Evolutionary conservation across 1,140 invertebrate species (phyloP).

Genomic region (Ceratina calcarata): DNA sequence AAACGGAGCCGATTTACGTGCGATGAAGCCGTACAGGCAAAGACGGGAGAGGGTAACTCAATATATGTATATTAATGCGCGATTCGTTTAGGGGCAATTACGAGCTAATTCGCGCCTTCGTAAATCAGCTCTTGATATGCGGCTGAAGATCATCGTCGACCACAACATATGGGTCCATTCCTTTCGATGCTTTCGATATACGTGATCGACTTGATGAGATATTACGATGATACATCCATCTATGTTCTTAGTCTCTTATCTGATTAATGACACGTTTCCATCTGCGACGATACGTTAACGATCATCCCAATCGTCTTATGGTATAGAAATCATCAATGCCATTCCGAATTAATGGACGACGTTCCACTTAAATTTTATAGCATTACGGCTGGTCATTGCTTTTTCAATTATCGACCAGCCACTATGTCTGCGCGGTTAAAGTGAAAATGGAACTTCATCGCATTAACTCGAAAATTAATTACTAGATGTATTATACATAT

Average conservation of each 20-base stretch:
- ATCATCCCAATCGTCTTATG: neutral
- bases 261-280: conserved; percentile 52
- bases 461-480: neutral
- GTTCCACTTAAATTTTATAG: conserved; percentile 15
- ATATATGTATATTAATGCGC: conserved; percentile 51
- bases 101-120: conserved; percentile 39
- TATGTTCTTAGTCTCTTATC: conserved; percentile 35
- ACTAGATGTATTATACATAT: neutral
- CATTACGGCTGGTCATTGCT: neutral
- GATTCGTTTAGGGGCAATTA: conserved; percentile 47
- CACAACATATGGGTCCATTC: neutral
- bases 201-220: conserved; percentile 25
- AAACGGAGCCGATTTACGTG: conserved; percentile 30
- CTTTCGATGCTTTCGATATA: conserved; percentile 13
- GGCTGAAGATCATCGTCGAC: neutral
- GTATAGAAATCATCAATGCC: neutral
- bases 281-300: conserved; percentile 31
- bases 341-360: neutral
- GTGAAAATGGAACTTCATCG: neutral
- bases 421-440: neutral
- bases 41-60: neutral
- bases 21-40: conserved; percentile 31
- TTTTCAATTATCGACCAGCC: conserved; percentile 20
- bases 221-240: conserved; percentile 23
- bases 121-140: conserved; percentile 22